phyloP scores from a whole-genome alignment of 30 jellyfish, hydroid and myxozoan genomes.

The Hydractinia symbiolongicarpus region DNA sequence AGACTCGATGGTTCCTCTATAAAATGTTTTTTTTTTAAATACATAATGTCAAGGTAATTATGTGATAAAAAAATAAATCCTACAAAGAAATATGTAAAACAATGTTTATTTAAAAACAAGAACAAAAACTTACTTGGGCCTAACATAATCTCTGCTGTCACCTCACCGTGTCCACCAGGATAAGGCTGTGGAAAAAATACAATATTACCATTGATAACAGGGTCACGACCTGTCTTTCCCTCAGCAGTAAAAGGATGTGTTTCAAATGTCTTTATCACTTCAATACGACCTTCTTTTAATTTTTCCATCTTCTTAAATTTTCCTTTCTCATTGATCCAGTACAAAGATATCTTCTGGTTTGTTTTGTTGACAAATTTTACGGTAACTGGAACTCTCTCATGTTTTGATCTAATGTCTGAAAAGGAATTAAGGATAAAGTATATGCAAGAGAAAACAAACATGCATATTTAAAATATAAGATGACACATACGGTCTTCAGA shows the following conservation, averaged over 20 bases:
- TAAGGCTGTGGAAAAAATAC: constrained; percentile 19
- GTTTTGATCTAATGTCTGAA: constrained; percentile 32
- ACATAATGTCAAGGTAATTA: not conserved
- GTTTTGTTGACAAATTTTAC: constrained; percentile 42
- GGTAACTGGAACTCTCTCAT: constrained; percentile 23
- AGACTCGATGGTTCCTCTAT: constrained; percentile 5
- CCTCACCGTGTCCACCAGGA: constrained; percentile 37
- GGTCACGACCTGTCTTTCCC: constrained; percentile 21
- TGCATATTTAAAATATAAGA: not conserved
- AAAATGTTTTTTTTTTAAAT: not conserved
- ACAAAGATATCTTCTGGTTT: constrained; percentile 23
- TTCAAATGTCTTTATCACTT: constrained; percentile 29
- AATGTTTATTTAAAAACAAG: not conserved
- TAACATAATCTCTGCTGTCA: constrained; percentile 29
- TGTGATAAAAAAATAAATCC: not conserved
- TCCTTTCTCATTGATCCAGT: constrained; percentile 42
- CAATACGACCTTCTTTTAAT: constrained; percentile 39
- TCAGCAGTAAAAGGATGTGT: constrained; percentile 27
- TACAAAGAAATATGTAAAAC: not conserved
- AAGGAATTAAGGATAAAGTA: not conserved
- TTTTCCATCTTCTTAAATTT: constrained; percentile 29
- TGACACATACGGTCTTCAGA: constrained; percentile 30
- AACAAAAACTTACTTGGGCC: constrained; percentile 26
- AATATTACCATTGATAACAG: constrained; percentile 20
- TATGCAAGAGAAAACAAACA: not conserved